A percentile compares a stretch with the other conserved stretches of the same genome.
phyloP scores from a whole-genome alignment of 2,888 invertebrate species.

The Aethes cnicana region DNA sequence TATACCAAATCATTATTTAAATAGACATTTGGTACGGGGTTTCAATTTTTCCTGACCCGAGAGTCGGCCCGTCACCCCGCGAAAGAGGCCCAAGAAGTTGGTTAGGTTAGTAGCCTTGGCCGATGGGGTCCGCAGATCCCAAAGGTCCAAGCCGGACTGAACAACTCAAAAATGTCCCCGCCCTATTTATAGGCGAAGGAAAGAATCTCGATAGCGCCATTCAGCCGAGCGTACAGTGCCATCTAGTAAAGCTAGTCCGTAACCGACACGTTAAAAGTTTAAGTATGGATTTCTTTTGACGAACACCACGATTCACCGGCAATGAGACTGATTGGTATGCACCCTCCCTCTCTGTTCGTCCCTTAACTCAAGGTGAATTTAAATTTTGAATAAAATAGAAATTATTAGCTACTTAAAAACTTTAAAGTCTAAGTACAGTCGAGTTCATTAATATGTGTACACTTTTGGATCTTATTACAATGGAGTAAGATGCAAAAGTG shows the following conservation, averaged over 20 bases:
- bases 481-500: no score
- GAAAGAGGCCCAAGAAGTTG: slow-evolving; percentile 77
- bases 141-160: slow-evolving; percentile 90
- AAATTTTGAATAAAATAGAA: no score
- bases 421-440: no score
- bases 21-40: slow-evolving; percentile 50
- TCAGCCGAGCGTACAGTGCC: slow-evolving; percentile 42
- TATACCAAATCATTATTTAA: neutral
- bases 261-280: neutral
- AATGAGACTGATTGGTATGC: no score
- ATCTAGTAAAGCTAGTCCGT: slow-evolving; percentile 42
- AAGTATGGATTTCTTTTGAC: no score
- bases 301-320: neutral
- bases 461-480: no score
- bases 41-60: slow-evolving; percentile 77
- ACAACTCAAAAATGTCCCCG: slow-evolving; percentile 55
- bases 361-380: no score
- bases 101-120: slow-evolving; percentile 80
- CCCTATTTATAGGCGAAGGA: slow-evolving; percentile 41
- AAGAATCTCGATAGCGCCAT: slow-evolving; percentile 48
- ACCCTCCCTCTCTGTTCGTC: no score
- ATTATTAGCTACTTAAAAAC: no score
- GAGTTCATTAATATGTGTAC: no score
- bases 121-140: slow-evolving; percentile 86
- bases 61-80: slow-evolving; percentile 74